These are phyloP conservation scores for Lordiphosa stackelbergi DNA, from an alignment of 1,140 invertebrate genomes.

Conservation along the genomic window DNA sequence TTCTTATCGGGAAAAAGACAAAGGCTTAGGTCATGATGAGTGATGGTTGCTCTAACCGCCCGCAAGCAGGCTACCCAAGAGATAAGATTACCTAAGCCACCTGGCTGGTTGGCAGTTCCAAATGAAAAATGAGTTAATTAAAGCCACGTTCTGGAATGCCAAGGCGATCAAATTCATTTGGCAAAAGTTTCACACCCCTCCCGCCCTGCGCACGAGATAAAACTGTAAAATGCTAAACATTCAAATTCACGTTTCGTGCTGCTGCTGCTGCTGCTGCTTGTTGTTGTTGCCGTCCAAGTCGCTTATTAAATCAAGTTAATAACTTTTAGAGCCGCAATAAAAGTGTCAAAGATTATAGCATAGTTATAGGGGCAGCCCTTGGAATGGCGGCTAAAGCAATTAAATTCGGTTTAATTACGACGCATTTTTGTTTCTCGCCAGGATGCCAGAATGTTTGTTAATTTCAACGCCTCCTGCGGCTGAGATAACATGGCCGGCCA, in stretches of 20 bases:
- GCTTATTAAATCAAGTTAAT: conserved; percentile 77
- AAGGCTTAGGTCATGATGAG: conserved; percentile 57
- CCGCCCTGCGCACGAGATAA: conserved; percentile 32
- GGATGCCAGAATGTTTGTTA: conserved; percentile 62
- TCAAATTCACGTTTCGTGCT: conserved; percentile 19
- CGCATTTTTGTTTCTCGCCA: conserved; percentile 57
- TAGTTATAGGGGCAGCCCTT: conserved; percentile 51
- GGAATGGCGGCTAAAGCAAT: conserved; percentile 54
- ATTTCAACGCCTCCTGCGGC: conserved; percentile 69
- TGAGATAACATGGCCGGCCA: conserved; percentile 62
- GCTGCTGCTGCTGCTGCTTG: neutral
- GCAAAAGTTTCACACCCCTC: conserved; percentile 40
- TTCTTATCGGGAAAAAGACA: conserved; percentile 52
- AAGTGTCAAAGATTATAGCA: conserved; percentile 76
- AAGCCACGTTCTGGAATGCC: conserved; percentile 61
- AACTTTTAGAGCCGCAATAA: conserved; percentile 75
- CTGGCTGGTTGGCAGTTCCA: conserved; percentile 44
- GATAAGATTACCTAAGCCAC: conserved; percentile 57
- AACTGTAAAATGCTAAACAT: conserved; percentile 61
- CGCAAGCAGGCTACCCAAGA: conserved; percentile 36
- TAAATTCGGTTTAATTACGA: conserved; percentile 74
- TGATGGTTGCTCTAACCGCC: conserved; percentile 46
- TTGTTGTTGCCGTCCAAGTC: conserved; percentile 31
- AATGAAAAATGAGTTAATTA: conserved; percentile 77
- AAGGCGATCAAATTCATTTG: conserved; percentile 62